Evolutionary conservation across 2,797 vertebrate genomes (phyloP).

Genomic region (Octomys mimax): DNA sequence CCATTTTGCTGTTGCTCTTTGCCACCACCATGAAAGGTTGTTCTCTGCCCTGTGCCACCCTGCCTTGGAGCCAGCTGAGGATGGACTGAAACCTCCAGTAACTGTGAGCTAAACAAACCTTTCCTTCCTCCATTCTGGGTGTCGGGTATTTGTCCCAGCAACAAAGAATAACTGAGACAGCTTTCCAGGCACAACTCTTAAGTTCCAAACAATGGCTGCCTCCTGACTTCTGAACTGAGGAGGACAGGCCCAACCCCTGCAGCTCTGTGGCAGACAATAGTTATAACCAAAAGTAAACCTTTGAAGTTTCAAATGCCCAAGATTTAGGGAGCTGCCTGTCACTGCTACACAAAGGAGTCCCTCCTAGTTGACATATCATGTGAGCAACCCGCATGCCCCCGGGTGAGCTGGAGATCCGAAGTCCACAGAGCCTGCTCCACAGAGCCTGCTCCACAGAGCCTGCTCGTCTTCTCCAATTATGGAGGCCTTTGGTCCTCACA

Average conservation of each 20-base stretch:
- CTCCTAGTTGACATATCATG: not conserved
- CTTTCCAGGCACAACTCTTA: not conserved
- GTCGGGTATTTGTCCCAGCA: too few relatives aligned
- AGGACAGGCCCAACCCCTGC: not conserved
- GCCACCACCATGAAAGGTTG: too few relatives aligned
- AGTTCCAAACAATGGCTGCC: not conserved
- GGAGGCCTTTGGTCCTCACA: not conserved
- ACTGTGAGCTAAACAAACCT: too few relatives aligned
- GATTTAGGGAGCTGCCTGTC: not conserved
- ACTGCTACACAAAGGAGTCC: not conserved
- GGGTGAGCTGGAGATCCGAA: not conserved
- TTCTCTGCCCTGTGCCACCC: too few relatives aligned
- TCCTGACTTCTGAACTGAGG: not conserved
- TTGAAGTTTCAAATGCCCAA: not conserved
- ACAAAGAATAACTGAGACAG: too few relatives aligned
- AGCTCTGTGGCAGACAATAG: not conserved
- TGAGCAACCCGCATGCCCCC: not conserved
- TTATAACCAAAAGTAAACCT: not conserved
- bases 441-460: not conserved
- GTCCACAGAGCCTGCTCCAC: not conserved
- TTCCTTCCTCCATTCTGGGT: too few relatives aligned
- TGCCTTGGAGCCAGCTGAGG: too few relatives aligned
- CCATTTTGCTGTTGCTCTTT: too few relatives aligned
- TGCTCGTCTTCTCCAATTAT: not conserved
- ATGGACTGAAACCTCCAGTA: too few relatives aligned